A percentile compares a stretch with the other conserved stretches of the same genome.
Evolutionary conservation across 1,140 invertebrate genomes (phyloP).

Genomic region (Drosophila kohkoa): DNA sequence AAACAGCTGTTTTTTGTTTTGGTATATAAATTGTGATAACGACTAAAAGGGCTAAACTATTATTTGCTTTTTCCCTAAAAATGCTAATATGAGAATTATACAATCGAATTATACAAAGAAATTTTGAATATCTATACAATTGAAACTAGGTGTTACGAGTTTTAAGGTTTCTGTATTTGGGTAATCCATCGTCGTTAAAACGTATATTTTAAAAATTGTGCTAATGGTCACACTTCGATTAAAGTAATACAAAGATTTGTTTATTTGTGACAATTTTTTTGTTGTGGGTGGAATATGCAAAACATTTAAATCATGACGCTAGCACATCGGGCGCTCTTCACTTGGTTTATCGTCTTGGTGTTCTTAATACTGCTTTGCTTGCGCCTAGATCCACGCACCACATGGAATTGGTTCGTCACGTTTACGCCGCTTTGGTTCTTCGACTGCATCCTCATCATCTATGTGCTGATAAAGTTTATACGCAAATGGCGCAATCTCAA

Average conservation of each 20-base stretch:
- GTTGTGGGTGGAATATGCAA: conserved; percentile 11
- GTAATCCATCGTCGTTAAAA: no score
- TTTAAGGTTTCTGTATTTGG: no score
- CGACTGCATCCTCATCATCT: conserved; percentile 93
- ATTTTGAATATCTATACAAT: no score
- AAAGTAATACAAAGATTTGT: conserved; percentile 26
- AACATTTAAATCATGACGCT: conserved; percentile 89
- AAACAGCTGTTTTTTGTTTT: conserved; percentile 1
- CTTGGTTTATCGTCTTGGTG: conserved; percentile 95
- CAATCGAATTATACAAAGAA: no score
- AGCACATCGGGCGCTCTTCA: conserved; percentile 95
- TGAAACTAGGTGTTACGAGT: no score
- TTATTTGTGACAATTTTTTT: conserved; percentile 26
- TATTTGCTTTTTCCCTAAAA: no score
- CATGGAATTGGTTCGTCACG: conserved; percentile 98
- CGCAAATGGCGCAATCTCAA: conserved; percentile 92
- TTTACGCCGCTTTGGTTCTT: conserved; percentile 97
- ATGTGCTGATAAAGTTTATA: conserved; percentile 94
- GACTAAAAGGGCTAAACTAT: no score
- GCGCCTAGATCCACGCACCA: conserved; percentile 92
- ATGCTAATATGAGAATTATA: no score
- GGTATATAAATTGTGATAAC: no score
- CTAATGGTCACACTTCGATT: no score
- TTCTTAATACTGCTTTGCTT: conserved; percentile 94
- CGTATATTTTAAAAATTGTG: no score